These are phyloP conservation scores for Trissonchulus sp. DNA, from an alignment of 2,888 invertebrate species.

Conservation along the genomic window DNA sequence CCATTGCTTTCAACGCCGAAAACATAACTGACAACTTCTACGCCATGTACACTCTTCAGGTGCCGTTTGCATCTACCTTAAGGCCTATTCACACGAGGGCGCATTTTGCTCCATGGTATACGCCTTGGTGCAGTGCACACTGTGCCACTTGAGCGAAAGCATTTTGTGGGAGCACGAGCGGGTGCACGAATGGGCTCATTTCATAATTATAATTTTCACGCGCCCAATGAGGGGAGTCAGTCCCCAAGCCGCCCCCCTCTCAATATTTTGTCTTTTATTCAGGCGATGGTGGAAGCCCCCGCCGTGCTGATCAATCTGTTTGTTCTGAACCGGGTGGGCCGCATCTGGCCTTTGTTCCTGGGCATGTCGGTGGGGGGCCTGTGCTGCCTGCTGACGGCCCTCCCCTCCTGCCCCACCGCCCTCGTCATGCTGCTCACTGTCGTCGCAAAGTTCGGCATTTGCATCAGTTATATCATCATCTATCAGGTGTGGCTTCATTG, in stretches of 20 bases:
- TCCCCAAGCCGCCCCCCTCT: no score
- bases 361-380: not conserved
- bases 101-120: no score
- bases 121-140: no score
- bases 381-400: conserved; percentile 22
- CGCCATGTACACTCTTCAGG: conserved; percentile 15
- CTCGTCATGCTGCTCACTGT: not conserved
- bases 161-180: no score
- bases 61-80: no score
- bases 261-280: no score
- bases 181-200: no score
- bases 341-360: not conserved
- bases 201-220: no score
- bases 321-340: conserved; percentile 24
- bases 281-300: conserved; percentile 24
- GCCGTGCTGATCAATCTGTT: conserved; percentile 18
- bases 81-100: no score
- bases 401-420: not conserved
- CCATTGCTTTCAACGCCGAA: conserved; percentile 26
- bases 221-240: no score
- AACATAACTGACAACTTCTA: conserved; percentile 27
- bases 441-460: conserved; percentile 32
- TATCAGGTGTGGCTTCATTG: no score
- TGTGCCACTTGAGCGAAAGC: no score
- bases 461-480: conserved; percentile 28